Evolutionary conservation across 2,797 vertebrate species (phyloP).

Genomic region (Dallia pectoralis): DNA sequence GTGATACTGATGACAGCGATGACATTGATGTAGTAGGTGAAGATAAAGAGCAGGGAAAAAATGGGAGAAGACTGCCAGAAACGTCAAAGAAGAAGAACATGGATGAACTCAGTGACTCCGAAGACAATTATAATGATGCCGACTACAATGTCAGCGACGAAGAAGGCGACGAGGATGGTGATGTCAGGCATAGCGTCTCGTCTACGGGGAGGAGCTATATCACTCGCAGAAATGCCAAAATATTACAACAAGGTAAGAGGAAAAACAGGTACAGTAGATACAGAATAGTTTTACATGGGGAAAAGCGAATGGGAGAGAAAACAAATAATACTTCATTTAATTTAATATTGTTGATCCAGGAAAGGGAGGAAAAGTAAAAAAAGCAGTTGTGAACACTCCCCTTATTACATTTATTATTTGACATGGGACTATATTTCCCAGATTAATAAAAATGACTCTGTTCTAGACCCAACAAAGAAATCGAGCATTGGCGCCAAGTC

Average conservation of each 20-base stretch:
- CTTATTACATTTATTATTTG: neutral
- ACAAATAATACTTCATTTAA: too few relatives aligned
- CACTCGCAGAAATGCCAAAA: slow-evolving; percentile 77
- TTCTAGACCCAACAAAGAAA: slow-evolving; percentile 6
- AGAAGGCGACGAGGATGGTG: neutral
- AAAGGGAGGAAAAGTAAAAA: neutral
- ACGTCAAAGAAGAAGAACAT: too few relatives aligned
- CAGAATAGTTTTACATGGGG: neutral
- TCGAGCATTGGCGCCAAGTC: neutral
- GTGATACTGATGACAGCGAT: slow-evolving; percentile 69
- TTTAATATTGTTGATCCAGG: too few relatives aligned
- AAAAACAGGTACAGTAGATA: neutral
- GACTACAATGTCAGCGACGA: too few relatives aligned
- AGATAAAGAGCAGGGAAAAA: slow-evolving; percentile 21
- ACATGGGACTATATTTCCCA: neutral
- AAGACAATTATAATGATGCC: slow-evolving; percentile 50
- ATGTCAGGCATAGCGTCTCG: slow-evolving; percentile 30
- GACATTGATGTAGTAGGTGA: too few relatives aligned
- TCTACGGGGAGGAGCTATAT: slow-evolving; percentile 76
- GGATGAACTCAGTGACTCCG: slow-evolving; percentile 4
- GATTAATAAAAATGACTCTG: neutral
- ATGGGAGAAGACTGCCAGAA: slow-evolving; percentile 48
- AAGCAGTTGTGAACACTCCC: neutral
- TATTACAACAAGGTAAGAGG: slow-evolving; percentile 64
- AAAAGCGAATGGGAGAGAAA: neutral